These are phyloP conservation scores for Geococcyx californianus DNA, from an alignment of 2,113 vertebrate species.

Conservation along the genomic window DNA sequence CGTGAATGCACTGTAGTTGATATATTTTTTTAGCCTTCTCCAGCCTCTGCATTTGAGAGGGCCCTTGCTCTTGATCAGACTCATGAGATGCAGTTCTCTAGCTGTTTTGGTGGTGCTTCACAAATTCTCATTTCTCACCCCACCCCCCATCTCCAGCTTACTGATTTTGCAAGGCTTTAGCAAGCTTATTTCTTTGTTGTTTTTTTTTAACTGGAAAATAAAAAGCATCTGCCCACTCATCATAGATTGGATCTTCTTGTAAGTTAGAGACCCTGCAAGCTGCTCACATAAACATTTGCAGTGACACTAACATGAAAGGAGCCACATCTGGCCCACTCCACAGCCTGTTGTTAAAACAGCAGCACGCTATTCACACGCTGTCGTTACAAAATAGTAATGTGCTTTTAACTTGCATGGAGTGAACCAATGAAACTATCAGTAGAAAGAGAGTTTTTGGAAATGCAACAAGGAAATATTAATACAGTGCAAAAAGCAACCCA, in stretches of 20 bases:
- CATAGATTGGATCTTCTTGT: neutral
- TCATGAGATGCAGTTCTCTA: neutral
- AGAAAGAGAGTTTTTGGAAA: slow-evolving; percentile 38
- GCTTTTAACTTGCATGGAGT: slow-evolving; percentile 20
- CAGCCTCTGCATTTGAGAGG: neutral
- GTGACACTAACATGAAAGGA: slow-evolving; percentile 28
- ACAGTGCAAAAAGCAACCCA: neutral
- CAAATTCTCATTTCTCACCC: neutral
- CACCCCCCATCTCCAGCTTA: neutral
- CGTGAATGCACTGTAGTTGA: too few relatives aligned
- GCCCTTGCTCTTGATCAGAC: neutral
- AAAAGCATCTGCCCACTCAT: slow-evolving; percentile 38
- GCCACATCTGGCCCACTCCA: neutral
- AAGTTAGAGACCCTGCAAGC: neutral
- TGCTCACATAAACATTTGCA: slow-evolving; percentile 24
- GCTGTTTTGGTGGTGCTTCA: neutral
- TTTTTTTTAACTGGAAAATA: neutral
- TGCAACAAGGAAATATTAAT: slow-evolving; percentile 36
- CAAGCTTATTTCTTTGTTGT: neutral
- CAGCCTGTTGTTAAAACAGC: slow-evolving; percentile 3
- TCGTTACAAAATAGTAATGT: neutral
- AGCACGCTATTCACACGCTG: neutral
- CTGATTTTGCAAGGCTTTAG: neutral
- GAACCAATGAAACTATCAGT: slow-evolving; percentile 26
- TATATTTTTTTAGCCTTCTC: too few relatives aligned